phyloP scores from a whole-genome alignment of 2,888 invertebrate genomes.

The Spodoptera exigua region DNA sequence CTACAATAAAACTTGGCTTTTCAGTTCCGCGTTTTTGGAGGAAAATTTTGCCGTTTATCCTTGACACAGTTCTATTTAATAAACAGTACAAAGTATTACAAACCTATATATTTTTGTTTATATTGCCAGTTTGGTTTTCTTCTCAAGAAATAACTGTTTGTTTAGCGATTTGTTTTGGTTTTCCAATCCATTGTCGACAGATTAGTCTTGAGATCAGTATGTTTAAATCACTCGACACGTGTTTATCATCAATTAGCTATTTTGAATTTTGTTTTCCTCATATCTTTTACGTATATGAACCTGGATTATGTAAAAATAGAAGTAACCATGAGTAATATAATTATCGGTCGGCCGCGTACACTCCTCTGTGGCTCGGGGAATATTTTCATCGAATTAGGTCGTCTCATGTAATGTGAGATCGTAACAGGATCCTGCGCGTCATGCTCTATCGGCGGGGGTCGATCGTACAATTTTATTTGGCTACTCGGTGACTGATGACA shows the following conservation, averaged over 20 bases:
- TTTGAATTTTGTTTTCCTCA: neutral
- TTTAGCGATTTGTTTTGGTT: too few species aligned
- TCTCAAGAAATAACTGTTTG: too few species aligned
- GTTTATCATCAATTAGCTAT: too few species aligned
- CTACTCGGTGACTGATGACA: slow-evolving; percentile 82
- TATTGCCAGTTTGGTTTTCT: too few species aligned
- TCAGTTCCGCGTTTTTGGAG: slow-evolving; percentile 69
- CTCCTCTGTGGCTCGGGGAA: slow-evolving; percentile 61
- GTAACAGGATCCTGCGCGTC: slow-evolving; percentile 73
- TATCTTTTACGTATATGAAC: slow-evolving; percentile 4
- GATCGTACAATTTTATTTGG: slow-evolving; percentile 85
- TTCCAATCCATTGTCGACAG: too few species aligned
- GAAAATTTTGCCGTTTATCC: slow-evolving; percentile 78
- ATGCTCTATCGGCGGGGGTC: slow-evolving; percentile 68
- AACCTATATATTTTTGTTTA: too few species aligned
- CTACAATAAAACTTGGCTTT: slow-evolving; percentile 55
- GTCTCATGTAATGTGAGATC: slow-evolving; percentile 76
- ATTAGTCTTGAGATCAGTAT: too few species aligned
- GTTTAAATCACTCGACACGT: too few species aligned
- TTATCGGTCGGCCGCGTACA: slow-evolving; percentile 49
- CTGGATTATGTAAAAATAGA: slow-evolving; percentile 18
- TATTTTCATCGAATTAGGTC: slow-evolving; percentile 76
- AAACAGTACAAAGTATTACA: slow-evolving; percentile 1
- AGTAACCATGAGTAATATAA: slow-evolving; percentile 35
- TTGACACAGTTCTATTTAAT: slow-evolving; percentile 66